phyloP scores from a whole-genome alignment of 2,113 vertebrate species.

The Pelusios castaneus region DNA sequence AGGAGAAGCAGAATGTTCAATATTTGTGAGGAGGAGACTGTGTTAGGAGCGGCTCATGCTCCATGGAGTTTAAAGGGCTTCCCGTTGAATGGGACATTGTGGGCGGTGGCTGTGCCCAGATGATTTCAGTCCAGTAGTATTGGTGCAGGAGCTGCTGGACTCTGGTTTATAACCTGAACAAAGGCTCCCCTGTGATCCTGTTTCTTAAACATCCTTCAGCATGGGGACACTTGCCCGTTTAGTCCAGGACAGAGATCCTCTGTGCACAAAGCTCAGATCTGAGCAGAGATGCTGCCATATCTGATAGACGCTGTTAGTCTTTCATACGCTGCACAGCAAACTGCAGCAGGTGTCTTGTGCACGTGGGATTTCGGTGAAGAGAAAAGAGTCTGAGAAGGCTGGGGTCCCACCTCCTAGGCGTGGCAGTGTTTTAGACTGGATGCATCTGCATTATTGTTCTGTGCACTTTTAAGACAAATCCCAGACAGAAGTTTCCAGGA shows the following conservation, averaged over 20 bases:
- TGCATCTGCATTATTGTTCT: not conserved
- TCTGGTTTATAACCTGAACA: not conserved
- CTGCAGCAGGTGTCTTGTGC: not conserved
- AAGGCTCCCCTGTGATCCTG: not conserved
- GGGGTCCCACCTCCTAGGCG: not conserved
- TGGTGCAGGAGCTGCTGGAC: not conserved
- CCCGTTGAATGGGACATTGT: not conserved
- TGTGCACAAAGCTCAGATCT: not conserved
- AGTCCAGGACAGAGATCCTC: not conserved
- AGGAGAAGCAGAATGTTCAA: not conserved
- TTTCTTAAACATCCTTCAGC: not conserved
- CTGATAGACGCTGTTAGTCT: not conserved
- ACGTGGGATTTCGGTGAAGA: not conserved
- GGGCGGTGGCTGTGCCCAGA: not conserved
- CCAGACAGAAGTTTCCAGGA: not conserved
- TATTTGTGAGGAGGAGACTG: not conserved
- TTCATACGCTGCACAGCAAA: not conserved
- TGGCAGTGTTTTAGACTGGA: not conserved
- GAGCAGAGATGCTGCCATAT: not conserved
- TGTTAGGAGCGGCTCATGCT: not conserved
- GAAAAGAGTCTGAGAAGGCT: not conserved
- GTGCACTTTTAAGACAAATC: not conserved
- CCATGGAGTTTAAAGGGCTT: not conserved
- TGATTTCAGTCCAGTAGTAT: too few species aligned
- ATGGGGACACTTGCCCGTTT: not conserved